Conservation (phyloP, 2,113 vertebrate species). For the Phrynosoma platyrhinos region DNA sequence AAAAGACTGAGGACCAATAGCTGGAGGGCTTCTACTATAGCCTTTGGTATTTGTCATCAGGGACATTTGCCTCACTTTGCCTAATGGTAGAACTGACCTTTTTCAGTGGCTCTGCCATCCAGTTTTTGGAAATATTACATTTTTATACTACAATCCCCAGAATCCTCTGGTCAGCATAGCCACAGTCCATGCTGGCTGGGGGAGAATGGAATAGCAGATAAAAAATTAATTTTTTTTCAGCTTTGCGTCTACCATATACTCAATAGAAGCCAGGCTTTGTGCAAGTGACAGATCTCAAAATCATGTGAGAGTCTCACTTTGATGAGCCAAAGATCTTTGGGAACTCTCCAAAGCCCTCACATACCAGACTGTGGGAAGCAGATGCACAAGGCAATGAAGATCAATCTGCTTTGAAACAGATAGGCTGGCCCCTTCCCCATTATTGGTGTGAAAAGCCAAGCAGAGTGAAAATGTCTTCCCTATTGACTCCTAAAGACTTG, state of each 20-base stretch:
- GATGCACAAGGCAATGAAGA: neutral
- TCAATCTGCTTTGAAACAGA: neutral
- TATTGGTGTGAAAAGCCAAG: neutral
- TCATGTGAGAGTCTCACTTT: rapidly evolving
- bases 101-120: neutral
- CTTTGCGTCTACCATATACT: neutral
- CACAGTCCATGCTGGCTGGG: too few species aligned
- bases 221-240: neutral
- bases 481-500: conserved; percentile 6
- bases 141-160: too few species aligned
- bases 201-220: too few species aligned
- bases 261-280: neutral
- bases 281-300: neutral
- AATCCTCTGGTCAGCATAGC: too few species aligned
- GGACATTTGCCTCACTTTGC: too few species aligned
- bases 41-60: too few species aligned
- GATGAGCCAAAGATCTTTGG: conserved; percentile 12
- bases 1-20: too few species aligned
- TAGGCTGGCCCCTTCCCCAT: neutral
- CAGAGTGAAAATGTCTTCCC: neutral
- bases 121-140: too few species aligned
- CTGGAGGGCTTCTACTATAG: too few species aligned
- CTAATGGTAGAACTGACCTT: too few species aligned
- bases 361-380: neutral
- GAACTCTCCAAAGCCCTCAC: neutral